phyloP scores from a whole-genome alignment of 2,113 vertebrate genomes.

The Zapus hudsonius region DNA sequence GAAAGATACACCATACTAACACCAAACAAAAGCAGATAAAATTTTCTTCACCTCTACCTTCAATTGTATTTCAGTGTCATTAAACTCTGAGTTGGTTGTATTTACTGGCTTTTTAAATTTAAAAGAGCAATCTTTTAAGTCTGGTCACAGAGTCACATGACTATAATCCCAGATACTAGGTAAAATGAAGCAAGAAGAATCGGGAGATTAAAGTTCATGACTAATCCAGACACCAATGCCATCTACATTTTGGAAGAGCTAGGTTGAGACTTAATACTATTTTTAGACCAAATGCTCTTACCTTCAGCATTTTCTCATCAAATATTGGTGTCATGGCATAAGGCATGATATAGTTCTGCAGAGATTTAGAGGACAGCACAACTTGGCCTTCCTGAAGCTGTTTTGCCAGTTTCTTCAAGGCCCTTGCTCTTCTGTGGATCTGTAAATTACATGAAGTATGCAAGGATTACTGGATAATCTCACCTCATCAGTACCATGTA shows the following conservation, averaged over 20 bases:
- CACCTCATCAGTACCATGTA: not conserved
- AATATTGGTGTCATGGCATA: conserved; percentile 93
- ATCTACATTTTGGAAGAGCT: not conserved
- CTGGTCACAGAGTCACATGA: not conserved
- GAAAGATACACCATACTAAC: not conserved
- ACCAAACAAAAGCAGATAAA: not conserved
- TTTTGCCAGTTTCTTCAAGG: conserved; percentile 94
- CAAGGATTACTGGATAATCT: not conserved
- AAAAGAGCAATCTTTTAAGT: not conserved
- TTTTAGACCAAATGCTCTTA: conserved; percentile 74
- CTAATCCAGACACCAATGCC: not conserved
- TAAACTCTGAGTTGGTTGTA: not conserved
- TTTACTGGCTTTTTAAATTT: conserved; percentile 11
- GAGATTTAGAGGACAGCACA: conserved; percentile 90
- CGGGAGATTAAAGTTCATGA: not conserved
- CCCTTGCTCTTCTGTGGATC: conserved; percentile 95
- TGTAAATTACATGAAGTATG: conserved; percentile 72
- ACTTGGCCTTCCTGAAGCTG: conserved; percentile 91
- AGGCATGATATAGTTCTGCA: conserved; percentile 97
- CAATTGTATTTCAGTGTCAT: not conserved
- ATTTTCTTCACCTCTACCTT: not conserved
- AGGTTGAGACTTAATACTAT: not conserved
- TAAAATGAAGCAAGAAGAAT: no score
- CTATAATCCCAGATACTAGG: not conserved
- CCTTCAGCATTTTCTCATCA: conserved; percentile 95